These are phyloP conservation scores for Ornithoptera priamus DNA, from an alignment of 2,888 invertebrate genomes.

Conservation along the genomic window DNA sequence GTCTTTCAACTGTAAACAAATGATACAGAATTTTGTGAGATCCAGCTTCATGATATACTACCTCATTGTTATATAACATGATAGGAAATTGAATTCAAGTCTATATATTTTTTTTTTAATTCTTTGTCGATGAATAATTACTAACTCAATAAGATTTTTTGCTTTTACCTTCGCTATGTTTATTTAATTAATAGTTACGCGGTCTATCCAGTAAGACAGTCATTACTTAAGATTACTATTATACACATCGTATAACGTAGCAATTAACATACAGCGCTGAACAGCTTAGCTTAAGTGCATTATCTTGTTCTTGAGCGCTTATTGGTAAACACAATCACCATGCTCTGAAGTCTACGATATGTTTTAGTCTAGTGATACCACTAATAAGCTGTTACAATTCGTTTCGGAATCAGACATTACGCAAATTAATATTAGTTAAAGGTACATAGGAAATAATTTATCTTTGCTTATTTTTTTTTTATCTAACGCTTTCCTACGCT, in stretches of 20 bases:
- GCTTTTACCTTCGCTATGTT: background rate
- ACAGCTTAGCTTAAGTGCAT: constrained; percentile 30
- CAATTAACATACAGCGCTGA: constrained; percentile 23
- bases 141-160: background rate
- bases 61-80: too few species aligned
- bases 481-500: too few species aligned
- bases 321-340: constrained; percentile 23
- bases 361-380: background rate
- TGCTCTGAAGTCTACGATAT: constrained; percentile 7
- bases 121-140: background rate
- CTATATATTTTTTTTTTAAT: too few species aligned
- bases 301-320: constrained; percentile 26
- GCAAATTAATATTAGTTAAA: background rate
- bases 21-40: too few species aligned
- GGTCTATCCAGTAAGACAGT: background rate
- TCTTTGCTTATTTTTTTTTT: too few species aligned
- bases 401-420: background rate
- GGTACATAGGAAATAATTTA: too few species aligned
- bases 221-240: constrained; percentile 11
- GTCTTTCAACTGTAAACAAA: too few species aligned
- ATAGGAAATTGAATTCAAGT: too few species aligned
- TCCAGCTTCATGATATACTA: too few species aligned
- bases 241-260: constrained; percentile 14
- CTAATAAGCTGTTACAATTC: background rate
- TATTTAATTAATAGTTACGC: background rate